Conservation (phyloP, 2,888 invertebrate genomes). For the Cryptocheilus praepositus region DNA sequence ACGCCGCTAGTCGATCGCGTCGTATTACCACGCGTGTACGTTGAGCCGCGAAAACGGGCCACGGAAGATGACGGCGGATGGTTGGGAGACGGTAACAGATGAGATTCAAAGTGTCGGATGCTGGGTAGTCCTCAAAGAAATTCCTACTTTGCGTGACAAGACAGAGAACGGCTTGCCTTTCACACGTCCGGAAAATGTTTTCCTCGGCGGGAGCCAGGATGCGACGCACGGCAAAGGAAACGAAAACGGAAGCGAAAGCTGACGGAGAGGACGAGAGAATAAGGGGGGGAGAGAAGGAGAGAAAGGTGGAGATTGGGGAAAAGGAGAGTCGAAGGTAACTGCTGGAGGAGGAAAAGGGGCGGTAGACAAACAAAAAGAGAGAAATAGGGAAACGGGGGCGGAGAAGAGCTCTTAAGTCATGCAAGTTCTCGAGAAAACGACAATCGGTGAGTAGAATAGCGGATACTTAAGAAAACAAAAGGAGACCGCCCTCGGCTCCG, state of each 20-base stretch:
- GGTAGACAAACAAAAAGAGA: no score
- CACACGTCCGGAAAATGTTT: conserved; percentile 30
- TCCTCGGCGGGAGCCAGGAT: conserved; percentile 22
- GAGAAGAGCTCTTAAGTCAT: no score
- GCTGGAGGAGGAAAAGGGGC: no score
- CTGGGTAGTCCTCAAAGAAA: conserved; percentile 55
- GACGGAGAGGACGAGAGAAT: background rate
- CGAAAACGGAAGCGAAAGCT: conserved; percentile 14
- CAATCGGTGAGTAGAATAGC: no score
- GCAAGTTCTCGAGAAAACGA: no score
- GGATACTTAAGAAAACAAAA: no score
- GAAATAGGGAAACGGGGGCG: no score
- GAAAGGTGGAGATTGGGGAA: conserved; percentile 7
- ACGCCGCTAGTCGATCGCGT: no score
- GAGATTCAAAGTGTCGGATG: conserved; percentile 14
- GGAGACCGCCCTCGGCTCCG: no score
- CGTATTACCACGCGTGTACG: no score
- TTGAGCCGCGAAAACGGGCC: conserved; percentile 2
- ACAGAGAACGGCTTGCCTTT: conserved; percentile 26
- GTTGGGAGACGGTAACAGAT: background rate
- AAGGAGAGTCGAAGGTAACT: no score
- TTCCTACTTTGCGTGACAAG: conserved; percentile 54
- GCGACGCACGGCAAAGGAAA: conserved; percentile 6
- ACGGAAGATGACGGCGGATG: background rate
- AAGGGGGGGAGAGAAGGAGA: background rate